Conservation (phyloP, 2,113 vertebrate species). For the Ptyas mucosa region DNA sequence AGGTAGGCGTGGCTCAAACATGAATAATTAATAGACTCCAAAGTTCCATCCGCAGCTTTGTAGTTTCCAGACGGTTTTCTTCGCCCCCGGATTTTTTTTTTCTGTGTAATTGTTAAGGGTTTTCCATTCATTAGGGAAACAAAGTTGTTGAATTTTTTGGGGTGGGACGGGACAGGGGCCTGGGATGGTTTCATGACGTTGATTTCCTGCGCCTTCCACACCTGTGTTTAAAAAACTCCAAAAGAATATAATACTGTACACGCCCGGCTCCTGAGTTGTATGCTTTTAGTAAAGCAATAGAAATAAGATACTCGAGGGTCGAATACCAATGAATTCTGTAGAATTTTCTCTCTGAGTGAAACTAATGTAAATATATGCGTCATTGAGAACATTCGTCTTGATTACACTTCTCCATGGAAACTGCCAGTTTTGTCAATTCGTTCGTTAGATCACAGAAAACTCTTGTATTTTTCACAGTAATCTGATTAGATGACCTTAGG, state of each 20-base stretch:
- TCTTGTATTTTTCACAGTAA: neutral
- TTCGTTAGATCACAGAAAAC: neutral
- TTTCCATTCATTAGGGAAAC: neutral
- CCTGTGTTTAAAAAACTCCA: neutral
- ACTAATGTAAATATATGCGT: neutral
- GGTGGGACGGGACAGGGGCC: neutral
- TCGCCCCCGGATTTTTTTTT: neutral
- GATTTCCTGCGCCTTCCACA: neutral
- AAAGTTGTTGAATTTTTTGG: neutral
- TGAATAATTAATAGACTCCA: constrained; percentile 20
- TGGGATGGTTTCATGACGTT: neutral
- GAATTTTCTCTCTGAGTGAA: neutral
- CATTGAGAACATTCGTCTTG: neutral
- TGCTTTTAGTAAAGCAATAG: neutral
- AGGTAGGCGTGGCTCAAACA: neutral
- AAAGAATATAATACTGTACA: neutral
- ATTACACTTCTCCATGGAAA: neutral
- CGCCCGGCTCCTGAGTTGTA: neutral
- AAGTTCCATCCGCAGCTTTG: neutral
- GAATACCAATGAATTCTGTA: neutral
- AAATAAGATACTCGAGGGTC: neutral
- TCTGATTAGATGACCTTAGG: neutral
- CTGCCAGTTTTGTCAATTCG: neutral
- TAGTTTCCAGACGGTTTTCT: neutral
- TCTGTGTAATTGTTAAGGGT: neutral